Evolutionary conservation across 2,113 vertebrate species (phyloP).

Genomic region (Microcebus lehilahytsara): DNA sequence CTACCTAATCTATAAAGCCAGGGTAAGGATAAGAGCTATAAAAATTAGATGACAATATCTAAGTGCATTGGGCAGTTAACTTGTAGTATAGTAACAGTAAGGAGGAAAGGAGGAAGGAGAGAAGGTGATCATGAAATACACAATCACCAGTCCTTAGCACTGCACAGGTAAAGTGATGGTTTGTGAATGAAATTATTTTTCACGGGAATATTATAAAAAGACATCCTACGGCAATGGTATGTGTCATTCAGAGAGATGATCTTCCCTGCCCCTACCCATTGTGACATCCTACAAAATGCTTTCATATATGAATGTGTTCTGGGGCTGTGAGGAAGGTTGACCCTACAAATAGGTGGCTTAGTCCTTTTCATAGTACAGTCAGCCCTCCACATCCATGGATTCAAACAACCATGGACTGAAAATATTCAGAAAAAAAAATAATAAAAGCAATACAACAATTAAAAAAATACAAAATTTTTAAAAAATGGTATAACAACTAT

Average conservation of each 20-base stretch:
- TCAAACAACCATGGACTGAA: background rate
- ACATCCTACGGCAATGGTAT: background rate
- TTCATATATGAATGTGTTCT: fast-evolving
- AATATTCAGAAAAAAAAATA: background rate
- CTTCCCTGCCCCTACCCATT: background rate
- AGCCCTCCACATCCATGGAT: background rate
- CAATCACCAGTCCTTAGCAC: background rate
- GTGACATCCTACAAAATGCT: background rate
- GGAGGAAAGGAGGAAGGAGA: background rate
- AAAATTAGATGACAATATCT: fast-evolving
- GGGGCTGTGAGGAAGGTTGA: background rate
- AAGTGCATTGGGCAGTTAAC: background rate
- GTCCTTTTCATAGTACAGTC: background rate
- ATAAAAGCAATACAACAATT: background rate
- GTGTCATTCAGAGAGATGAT: background rate
- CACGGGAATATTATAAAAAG: background rate
- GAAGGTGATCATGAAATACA: fast-evolving
- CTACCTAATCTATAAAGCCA: background rate
- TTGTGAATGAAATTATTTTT: background rate
- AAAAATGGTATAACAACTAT: background rate
- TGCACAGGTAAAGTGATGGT: background rate
- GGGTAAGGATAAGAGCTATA: background rate
- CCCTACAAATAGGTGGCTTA: background rate
- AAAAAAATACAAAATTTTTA: background rate
- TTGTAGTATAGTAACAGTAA: background rate